These are phyloP conservation scores for Pogonomyrmex californicus DNA, from an alignment of 1,140 invertebrate genomes.

Conservation along the genomic window DNA sequence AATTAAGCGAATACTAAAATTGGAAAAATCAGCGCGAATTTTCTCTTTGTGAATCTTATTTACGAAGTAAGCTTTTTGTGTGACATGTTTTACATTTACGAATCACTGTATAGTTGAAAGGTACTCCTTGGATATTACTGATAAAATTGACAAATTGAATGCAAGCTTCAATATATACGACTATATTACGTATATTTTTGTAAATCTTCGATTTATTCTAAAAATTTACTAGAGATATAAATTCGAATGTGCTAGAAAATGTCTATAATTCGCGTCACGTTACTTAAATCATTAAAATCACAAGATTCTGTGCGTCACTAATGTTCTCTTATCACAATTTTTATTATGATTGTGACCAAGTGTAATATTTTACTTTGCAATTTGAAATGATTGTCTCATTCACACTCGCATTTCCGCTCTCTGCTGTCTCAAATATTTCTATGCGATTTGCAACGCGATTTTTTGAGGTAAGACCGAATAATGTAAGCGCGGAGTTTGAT, in stretches of 20 bases:
- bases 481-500: slow-evolving; percentile 44
- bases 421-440: slow-evolving; percentile 38
- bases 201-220: slow-evolving; percentile 39
- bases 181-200: slow-evolving; percentile 50
- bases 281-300: slow-evolving; percentile 1
- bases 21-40: slow-evolving; percentile 4
- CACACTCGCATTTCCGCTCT: slow-evolving; percentile 40
- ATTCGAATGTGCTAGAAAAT: slow-evolving; percentile 17
- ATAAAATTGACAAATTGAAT: slow-evolving; percentile 36
- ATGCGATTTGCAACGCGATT: slow-evolving; percentile 20
- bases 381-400: slow-evolving; percentile 44
- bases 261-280: slow-evolving; percentile 34
- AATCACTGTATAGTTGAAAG: slow-evolving; percentile 45
- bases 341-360: slow-evolving; percentile 49
- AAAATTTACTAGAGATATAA: slow-evolving; percentile 16
- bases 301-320: background rate
- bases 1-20: slow-evolving; percentile 16
- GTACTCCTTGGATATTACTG: slow-evolving; percentile 66
- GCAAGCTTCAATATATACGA: slow-evolving; percentile 33
- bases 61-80: background rate
- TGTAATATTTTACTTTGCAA: slow-evolving; percentile 52
- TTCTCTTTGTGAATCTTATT: slow-evolving; percentile 34
- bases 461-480: slow-evolving; percentile 31
- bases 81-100: slow-evolving; percentile 30
- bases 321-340: slow-evolving; percentile 18